Conservation (phyloP, 2,113 vertebrate species). For the Petrocephalus zakoni region DNA sequence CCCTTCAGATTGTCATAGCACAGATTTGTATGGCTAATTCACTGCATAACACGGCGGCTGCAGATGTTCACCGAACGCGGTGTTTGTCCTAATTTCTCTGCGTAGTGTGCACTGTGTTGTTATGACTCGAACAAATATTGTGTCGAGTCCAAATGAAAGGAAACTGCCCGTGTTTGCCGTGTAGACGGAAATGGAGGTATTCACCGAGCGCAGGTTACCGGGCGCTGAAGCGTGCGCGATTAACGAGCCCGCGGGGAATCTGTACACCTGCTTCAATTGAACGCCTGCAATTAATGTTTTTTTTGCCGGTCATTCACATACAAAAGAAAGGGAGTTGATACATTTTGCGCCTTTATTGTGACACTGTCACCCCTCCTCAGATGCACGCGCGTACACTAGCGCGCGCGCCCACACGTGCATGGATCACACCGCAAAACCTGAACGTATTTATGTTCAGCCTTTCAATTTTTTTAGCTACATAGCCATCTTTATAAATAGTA, state of each 20-base stretch:
- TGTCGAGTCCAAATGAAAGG: neutral
- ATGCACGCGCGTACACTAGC: neutral
- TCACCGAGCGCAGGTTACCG: neutral
- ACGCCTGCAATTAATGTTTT: conserved; percentile 9
- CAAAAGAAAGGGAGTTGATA: neutral
- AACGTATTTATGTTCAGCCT: neutral
- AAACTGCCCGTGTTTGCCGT: neutral
- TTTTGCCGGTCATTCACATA: conserved; percentile 1
- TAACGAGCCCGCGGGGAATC: conserved; percentile 2
- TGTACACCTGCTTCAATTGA: conserved; percentile 3
- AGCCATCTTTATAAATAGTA: neutral
- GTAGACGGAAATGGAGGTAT: neutral
- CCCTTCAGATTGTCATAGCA: neutral
- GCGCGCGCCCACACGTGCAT: neutral
- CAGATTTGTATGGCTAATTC: neutral
- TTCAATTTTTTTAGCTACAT: neutral
- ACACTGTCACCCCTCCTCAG: neutral
- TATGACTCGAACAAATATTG: conserved; percentile 5
- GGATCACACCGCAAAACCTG: neutral
- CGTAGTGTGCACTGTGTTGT: neutral
- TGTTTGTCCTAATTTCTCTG: neutral
- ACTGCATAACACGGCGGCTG: neutral
- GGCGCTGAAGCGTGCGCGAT: neutral
- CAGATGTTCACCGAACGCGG: neutral
- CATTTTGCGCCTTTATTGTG: conserved; percentile 3